phyloP scores from a whole-genome alignment of 2,888 invertebrate genomes.

The Caenorhabditis sinica region DNA sequence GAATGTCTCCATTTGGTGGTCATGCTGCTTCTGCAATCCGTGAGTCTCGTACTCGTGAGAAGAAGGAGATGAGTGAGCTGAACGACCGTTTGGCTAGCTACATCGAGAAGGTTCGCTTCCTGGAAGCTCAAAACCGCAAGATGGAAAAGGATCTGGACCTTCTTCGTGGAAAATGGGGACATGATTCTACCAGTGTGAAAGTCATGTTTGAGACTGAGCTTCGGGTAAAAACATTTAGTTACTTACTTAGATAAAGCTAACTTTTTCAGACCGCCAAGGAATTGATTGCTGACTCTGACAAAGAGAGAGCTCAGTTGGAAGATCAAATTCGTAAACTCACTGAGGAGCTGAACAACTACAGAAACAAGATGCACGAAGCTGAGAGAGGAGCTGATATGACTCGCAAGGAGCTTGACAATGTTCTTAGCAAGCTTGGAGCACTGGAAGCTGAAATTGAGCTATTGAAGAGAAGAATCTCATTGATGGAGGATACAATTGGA shows the following conservation, averaged over 20 bases:
- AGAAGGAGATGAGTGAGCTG: conserved; percentile 85
- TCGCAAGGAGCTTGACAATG: conserved; percentile 82
- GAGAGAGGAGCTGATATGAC: conserved; percentile 61
- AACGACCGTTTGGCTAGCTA: conserved; percentile 86
- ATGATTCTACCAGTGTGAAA: conserved; percentile 81
- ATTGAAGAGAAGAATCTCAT: conserved; percentile 78
- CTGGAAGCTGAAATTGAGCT: conserved; percentile 82
- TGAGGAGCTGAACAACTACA: conserved; percentile 75
- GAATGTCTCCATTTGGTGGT: conserved; percentile 78
- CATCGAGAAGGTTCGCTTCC: conserved; percentile 85
- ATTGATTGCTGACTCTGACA: conserved; percentile 73
- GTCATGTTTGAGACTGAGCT: conserved; percentile 79
- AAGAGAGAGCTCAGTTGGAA: conserved; percentile 72
- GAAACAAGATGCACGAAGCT: conserved; percentile 69
- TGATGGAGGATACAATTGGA: conserved; percentile 81
- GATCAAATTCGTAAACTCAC: conserved; percentile 75
- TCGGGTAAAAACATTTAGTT: too few relatives aligned
- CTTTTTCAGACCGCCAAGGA: conserved; percentile 66
- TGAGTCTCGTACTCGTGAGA: conserved; percentile 84
- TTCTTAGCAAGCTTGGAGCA: conserved; percentile 84
- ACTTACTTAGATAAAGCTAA: not conserved
- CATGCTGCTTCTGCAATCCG: conserved; percentile 84
- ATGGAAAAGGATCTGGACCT: conserved; percentile 80
- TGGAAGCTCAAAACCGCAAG: conserved; percentile 83
- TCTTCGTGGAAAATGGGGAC: conserved; percentile 82